Evolutionary conservation across 2,113 vertebrate genomes (phyloP).

Genomic region (Copsychus sechellarum): DNA sequence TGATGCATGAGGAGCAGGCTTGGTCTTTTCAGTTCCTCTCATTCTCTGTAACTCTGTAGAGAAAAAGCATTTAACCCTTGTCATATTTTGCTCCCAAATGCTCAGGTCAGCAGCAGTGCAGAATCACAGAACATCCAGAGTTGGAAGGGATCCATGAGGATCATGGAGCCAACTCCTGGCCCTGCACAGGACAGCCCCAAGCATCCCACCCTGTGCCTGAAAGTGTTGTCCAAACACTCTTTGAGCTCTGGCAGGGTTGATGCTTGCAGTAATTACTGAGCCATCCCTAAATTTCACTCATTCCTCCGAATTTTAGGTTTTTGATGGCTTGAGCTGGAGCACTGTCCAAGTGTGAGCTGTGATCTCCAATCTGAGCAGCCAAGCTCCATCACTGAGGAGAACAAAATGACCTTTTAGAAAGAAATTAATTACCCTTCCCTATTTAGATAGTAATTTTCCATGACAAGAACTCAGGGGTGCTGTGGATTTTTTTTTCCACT

Average conservation of each 20-base stretch:
- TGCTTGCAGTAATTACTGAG: not conserved
- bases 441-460: not conserved
- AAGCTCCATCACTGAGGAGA: not conserved
- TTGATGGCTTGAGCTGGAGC: not conserved
- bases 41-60: not conserved
- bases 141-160: not conserved
- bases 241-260: not conserved
- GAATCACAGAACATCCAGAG: not conserved
- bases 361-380: not conserved
- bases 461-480: not conserved
- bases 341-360: not conserved
- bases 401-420: not conserved
- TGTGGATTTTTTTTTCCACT: not conserved
- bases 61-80: not conserved
- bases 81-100: not conserved
- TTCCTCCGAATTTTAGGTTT: not conserved
- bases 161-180: not conserved
- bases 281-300: not conserved
- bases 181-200: not conserved
- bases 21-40: not conserved
- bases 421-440: not conserved
- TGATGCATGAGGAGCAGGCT: fast-evolving
- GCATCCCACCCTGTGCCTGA: not conserved
- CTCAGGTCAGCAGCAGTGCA: not conserved
- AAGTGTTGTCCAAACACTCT: not conserved